These are phyloP conservation scores for Sarcophaga caerulescens DNA, from an alignment of 2,888 invertebrate genomes.

Conservation along the genomic window DNA sequence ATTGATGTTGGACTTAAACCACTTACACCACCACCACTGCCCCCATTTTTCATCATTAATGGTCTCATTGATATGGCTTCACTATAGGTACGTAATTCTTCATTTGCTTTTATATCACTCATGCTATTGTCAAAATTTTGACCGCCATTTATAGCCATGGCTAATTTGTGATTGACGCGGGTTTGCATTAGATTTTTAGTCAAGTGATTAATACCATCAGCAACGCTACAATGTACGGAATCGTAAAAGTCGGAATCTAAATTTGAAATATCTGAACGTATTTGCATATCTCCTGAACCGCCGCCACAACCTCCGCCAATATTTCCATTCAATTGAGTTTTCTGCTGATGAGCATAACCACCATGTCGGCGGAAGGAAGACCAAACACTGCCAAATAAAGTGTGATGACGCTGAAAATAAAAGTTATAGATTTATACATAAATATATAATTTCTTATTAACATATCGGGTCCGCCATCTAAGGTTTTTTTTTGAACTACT, in stretches of 20 bases:
- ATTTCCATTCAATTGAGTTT: conserved; percentile 74
- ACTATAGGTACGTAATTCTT: conserved; percentile 77
- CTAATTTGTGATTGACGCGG: conserved; percentile 65
- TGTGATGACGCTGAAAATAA: conserved; percentile 92
- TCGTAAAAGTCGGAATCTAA: conserved; percentile 73
- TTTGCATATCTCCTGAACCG: conserved; percentile 40
- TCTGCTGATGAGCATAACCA: conserved; percentile 72
- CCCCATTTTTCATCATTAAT: conserved; percentile 76
- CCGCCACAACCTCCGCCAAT: conserved; percentile 9
- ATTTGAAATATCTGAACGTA: conserved; percentile 41
- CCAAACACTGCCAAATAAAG: conserved; percentile 97
- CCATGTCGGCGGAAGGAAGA: conserved; percentile 92
- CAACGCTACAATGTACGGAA: conserved; percentile 77
- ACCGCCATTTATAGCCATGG: conserved; percentile 71
- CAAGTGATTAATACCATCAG: conserved; percentile 80
- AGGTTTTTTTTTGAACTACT: too few species aligned
- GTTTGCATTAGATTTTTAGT: conserved; percentile 79
- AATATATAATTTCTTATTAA: not conserved
- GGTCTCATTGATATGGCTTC: conserved; percentile 89
- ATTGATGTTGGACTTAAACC: conserved; percentile 68
- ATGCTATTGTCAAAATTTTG: conserved; percentile 68
- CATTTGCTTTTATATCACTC: conserved; percentile 68
- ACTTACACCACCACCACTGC: conserved; percentile 69
- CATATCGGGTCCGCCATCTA: too few species aligned
- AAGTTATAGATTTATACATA: not conserved